These are phyloP conservation scores for Enteromius radiatus DNA, from an alignment of 2,797 vertebrate genomes.

Conservation along the genomic window DNA sequence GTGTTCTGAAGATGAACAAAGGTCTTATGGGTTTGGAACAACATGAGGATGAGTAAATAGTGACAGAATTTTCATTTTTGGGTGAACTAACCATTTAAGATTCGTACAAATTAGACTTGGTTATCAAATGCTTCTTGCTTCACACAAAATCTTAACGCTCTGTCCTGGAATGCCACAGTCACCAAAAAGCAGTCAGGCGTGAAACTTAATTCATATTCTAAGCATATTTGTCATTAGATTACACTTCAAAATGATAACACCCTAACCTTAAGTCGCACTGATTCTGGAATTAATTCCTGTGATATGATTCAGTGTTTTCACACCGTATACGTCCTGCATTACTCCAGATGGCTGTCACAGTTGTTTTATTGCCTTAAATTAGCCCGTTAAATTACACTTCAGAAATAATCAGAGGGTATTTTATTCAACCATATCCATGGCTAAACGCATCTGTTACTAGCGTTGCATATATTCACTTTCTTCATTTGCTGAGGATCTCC, in stretches of 20 bases:
- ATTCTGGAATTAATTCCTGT: neutral
- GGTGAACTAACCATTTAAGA: neutral
- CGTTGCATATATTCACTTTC: constrained; percentile 24
- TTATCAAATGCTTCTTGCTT: too few relatives aligned
- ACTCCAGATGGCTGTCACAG: constrained; percentile 26
- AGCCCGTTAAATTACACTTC: constrained; percentile 14
- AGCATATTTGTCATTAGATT: neutral
- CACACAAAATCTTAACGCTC: neutral
- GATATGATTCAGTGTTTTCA: constrained; percentile 11
- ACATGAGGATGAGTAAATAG: too few relatives aligned
- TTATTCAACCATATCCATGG: constrained; percentile 11
- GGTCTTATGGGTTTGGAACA: too few relatives aligned
- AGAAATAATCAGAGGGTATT: constrained; percentile 35
- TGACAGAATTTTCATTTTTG: too few relatives aligned
- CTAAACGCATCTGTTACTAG: constrained; percentile 8
- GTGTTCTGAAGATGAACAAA: too few relatives aligned
- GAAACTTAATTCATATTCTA: neutral
- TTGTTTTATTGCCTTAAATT: constrained; percentile 14
- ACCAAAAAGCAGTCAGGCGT: neutral
- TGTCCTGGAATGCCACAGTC: neutral
- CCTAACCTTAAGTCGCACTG: neutral
- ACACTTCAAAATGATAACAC: neutral
- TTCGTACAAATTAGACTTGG: neutral
- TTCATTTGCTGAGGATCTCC: neutral
- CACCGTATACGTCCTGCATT: neutral